Conservation (phyloP, 2,113 vertebrate species). For the Atractosteus spatula region DNA sequence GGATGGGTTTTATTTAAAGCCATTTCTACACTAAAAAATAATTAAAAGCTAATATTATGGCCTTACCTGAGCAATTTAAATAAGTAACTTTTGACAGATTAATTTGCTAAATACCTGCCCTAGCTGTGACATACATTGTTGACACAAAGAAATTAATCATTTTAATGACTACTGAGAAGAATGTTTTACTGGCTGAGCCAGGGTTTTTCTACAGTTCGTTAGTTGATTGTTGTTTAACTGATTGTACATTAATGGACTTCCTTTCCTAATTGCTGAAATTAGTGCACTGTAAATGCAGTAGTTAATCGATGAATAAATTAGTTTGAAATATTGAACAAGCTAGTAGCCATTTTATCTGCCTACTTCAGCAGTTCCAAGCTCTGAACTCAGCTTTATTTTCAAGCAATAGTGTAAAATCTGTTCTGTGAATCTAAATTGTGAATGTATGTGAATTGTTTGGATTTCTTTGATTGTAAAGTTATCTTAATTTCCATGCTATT, state of each 20-base stretch:
- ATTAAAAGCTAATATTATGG: no score
- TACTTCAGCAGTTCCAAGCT: slow-evolving; percentile 32
- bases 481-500: no score
- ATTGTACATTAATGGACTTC: slow-evolving; percentile 56
- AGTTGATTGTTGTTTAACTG: slow-evolving; percentile 49
- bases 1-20: no score
- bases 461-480: no score
- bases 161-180: no score
- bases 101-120: no score
- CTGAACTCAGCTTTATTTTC: slow-evolving; percentile 9
- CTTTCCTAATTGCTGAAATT: slow-evolving; percentile 54
- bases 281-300: slow-evolving; percentile 50
- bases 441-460: no score
- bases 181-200: neutral
- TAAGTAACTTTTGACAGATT: no score
- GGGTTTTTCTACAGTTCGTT: slow-evolving; percentile 34
- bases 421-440: slow-evolving; percentile 7
- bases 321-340: slow-evolving; percentile 28
- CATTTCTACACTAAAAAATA: no score
- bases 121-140: no score
- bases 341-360: slow-evolving; percentile 15
- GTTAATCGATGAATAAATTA: slow-evolving; percentile 50
- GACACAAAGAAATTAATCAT: no score
- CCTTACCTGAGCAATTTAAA: no score
- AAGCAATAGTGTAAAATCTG: slow-evolving; percentile 19